These are phyloP conservation scores for Hypsibius dujardini DNA, from an alignment of 1,140 invertebrate species.

Conservation along the genomic window DNA sequence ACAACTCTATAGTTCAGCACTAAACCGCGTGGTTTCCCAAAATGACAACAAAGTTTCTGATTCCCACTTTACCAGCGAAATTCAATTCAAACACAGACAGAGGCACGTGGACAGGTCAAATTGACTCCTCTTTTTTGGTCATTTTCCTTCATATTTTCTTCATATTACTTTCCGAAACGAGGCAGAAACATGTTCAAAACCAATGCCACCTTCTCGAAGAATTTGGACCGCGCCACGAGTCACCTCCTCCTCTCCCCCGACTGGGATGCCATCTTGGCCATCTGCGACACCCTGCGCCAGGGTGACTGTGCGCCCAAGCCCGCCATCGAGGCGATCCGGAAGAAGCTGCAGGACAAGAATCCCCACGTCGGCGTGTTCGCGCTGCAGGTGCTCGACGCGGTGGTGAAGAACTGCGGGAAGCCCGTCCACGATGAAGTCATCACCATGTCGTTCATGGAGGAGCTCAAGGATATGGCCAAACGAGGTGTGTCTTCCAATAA, in stretches of 20 bases:
- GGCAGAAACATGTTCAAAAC: background rate
- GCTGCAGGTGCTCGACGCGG: slow-evolving; percentile 66
- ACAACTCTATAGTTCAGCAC: too few relatives aligned
- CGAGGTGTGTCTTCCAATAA: slow-evolving; percentile 22
- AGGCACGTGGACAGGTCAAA: too few relatives aligned
- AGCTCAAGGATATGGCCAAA: slow-evolving; percentile 61
- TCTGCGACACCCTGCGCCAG: slow-evolving; percentile 80
- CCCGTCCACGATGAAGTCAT: slow-evolving; percentile 80
- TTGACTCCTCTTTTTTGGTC: too few relatives aligned
- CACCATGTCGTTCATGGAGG: slow-evolving; percentile 81
- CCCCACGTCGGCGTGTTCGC: slow-evolving; percentile 72
- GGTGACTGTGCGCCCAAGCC: slow-evolving; percentile 77
- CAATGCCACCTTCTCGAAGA: background rate
- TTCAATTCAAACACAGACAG: too few relatives aligned
- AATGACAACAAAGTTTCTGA: too few relatives aligned
- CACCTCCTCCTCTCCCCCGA: slow-evolving; percentile 75
- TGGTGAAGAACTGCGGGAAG: slow-evolving; percentile 91
- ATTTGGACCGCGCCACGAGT: slow-evolving; percentile 54
- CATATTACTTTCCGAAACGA: background rate
- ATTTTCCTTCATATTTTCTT: background rate
- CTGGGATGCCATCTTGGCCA: slow-evolving; percentile 73
- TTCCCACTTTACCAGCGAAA: too few relatives aligned
- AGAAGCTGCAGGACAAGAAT: slow-evolving; percentile 65
- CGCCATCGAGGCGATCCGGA: slow-evolving; percentile 62
- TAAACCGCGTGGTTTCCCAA: too few relatives aligned